Evolutionary conservation across 2,888 invertebrate genomes (phyloP).

Genomic region (Xestoiulus laeticollis): DNA sequence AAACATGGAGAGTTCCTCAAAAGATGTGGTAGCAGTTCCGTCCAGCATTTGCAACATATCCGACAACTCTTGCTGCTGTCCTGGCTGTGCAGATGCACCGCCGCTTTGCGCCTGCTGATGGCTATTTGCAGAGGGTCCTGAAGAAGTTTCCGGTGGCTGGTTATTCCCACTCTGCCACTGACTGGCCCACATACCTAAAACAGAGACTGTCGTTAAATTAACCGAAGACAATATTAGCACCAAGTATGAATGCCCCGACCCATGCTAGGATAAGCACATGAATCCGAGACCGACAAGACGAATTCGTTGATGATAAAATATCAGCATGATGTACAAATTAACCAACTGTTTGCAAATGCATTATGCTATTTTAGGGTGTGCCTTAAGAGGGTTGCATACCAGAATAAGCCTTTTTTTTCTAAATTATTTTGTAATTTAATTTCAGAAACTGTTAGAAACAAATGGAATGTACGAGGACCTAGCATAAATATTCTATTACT

Average conservation of each 20-base stretch:
- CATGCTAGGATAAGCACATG: not conserved
- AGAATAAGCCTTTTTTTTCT: too few species aligned
- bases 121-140: slow-evolving; percentile 41
- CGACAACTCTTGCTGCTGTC: slow-evolving; percentile 79
- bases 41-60: slow-evolving; percentile 92
- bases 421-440: too few species aligned
- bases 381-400: too few species aligned
- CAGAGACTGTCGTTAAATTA: not conserved
- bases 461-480: too few species aligned
- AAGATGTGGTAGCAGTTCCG: slow-evolving; percentile 83
- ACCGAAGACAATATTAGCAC: not conserved
- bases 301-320: too few species aligned
- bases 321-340: too few species aligned
- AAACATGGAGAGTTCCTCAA: slow-evolving; percentile 93
- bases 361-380: too few species aligned
- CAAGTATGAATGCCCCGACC: too few species aligned
- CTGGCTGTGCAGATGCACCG: slow-evolving; percentile 60
- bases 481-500: too few species aligned
- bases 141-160: slow-evolving; percentile 52
- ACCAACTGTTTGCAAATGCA: too few species aligned
- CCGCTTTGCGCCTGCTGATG: slow-evolving; percentile 42
- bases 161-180: slow-evolving; percentile 55
- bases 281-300: too few species aligned
- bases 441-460: too few species aligned
- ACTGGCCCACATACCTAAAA: slow-evolving; percentile 55